Percentiles rank a stretch among this genome's conserved stretches.
phyloP scores from a whole-genome alignment of 2,113 vertebrate species.

The Bombycilla garrulus region DNA sequence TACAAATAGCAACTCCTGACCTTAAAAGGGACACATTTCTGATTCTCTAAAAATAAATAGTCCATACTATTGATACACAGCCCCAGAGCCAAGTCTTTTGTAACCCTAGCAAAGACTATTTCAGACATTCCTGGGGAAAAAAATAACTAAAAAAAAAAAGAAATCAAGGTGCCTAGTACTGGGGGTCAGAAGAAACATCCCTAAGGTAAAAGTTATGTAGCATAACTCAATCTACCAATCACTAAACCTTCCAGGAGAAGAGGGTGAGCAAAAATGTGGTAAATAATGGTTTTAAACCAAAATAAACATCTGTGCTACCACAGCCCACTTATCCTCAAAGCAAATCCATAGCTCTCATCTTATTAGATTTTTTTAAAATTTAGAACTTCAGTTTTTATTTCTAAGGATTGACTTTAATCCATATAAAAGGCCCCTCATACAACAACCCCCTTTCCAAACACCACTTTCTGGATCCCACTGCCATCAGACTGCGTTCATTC shows the following conservation, averaged over 20 bases:
- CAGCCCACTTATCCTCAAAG: not conserved
- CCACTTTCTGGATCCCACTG: not conserved
- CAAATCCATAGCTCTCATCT: not conserved
- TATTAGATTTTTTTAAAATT: not conserved
- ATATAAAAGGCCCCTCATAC: not conserved
- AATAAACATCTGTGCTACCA: not conserved
- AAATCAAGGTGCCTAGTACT: not conserved
- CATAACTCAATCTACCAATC: not conserved
- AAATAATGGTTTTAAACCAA: not conserved
- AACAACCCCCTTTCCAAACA: not conserved
- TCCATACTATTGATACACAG: not conserved
- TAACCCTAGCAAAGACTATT: not conserved
- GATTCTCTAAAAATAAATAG: not conserved
- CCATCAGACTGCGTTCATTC: not conserved
- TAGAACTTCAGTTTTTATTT: not conserved
- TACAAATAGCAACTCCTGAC: not conserved
- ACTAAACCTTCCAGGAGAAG: not conserved
- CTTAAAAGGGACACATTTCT: not conserved
- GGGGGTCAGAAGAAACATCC: not conserved
- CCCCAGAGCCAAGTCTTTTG: not conserved
- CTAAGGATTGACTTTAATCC: not conserved
- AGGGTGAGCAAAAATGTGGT: not conserved
- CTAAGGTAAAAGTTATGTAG: not conserved
- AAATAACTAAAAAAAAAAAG: too few species aligned
- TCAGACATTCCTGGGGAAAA: not conserved